phyloP scores from a whole-genome alignment of 1,140 invertebrate genomes.

The Pararge aegeria region DNA sequence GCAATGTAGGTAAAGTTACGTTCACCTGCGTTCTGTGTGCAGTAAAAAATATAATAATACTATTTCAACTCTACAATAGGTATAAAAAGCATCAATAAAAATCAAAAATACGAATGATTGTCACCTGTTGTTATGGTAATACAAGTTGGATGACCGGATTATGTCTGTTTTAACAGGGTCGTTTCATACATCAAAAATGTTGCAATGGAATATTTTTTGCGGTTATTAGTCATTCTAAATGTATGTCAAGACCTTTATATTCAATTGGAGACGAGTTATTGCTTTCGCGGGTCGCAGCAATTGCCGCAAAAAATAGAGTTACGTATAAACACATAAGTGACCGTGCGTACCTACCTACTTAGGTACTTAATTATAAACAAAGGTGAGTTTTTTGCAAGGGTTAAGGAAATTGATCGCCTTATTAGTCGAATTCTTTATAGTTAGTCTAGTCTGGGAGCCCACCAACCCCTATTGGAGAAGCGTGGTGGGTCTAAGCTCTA shows the following conservation, averaged over 20 bases:
- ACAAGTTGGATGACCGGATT: constrained; percentile 25
- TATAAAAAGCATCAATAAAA: background rate
- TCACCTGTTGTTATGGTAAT: constrained; percentile 22
- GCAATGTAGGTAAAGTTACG: too few relatives aligned
- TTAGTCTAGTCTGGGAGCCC: too few relatives aligned
- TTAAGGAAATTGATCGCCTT: too few relatives aligned
- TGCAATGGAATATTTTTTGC: constrained; percentile 22
- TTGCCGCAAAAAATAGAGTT: background rate
- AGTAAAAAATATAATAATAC: too few relatives aligned
- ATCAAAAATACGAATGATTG: constrained; percentile 4
- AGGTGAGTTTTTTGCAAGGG: too few relatives aligned
- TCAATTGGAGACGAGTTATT: constrained; percentile 9
- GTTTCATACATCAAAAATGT: constrained; percentile 11
- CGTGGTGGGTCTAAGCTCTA: too few relatives aligned
- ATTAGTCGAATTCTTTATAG: too few relatives aligned
- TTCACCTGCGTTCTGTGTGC: too few relatives aligned
- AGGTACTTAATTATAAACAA: too few relatives aligned
- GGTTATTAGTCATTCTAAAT: constrained; percentile 30
- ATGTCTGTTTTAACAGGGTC: constrained; percentile 24
- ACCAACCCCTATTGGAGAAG: too few relatives aligned
- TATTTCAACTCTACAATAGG: too few relatives aligned
- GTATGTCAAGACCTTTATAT: constrained; percentile 23
- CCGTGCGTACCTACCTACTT: too few relatives aligned
- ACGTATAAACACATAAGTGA: background rate
- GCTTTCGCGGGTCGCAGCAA: background rate